A percentile compares a stretch with the other conserved stretches of the same genome.
Conservation (phyloP, 2,113 vertebrate species). For the Rhabdomys dilectus region DNA sequence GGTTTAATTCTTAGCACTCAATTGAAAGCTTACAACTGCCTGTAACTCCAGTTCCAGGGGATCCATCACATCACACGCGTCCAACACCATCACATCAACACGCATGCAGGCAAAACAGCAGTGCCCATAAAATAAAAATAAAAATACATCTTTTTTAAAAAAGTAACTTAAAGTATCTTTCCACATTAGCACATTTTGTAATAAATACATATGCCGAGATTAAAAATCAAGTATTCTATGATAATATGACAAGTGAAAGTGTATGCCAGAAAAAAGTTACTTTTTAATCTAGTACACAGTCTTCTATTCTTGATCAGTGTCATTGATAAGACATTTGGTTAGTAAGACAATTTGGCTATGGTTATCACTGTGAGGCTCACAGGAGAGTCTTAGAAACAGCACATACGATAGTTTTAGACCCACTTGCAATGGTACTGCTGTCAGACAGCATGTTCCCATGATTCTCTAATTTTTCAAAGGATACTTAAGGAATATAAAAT, state of each 20-base stretch:
- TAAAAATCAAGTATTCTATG: neutral
- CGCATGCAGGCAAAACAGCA: too few species aligned
- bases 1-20: too few species aligned
- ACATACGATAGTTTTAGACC: neutral
- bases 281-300: neutral
- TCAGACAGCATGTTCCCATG: neutral
- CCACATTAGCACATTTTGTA: slow-evolving; percentile 21
- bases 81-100: too few species aligned
- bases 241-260: slow-evolving; percentile 34
- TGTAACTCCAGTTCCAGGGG: too few species aligned
- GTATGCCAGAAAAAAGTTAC: neutral
- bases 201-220: neutral
- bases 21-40: too few species aligned
- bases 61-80: too few species aligned
- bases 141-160: neutral
- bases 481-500: neutral
- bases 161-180: neutral
- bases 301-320: neutral
- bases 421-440: neutral
- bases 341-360: neutral
- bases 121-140: too few species aligned
- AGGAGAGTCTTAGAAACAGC: neutral
- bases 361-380: neutral
- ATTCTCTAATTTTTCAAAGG: neutral
- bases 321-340: neutral